Percentiles rank a stretch among this genome's conserved stretches.
These are phyloP conservation scores for Nemopilema nomurai DNA, from an alignment of 30 jellyfish, hydroid and myxozoan species.

Conservation along the genomic window DNA sequence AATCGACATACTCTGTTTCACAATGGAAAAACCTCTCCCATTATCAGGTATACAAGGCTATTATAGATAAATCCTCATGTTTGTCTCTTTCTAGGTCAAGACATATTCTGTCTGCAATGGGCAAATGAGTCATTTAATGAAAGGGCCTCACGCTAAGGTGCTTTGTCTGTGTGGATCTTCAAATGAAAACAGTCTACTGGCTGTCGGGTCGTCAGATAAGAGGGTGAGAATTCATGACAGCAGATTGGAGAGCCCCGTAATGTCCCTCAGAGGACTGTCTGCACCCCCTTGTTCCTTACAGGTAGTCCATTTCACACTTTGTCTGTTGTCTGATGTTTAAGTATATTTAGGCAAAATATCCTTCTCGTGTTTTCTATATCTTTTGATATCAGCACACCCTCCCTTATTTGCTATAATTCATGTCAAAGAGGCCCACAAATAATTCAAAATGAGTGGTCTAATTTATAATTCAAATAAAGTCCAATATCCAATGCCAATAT, in stretches of 20 bases:
- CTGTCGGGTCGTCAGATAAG: slow-evolving; percentile 78
- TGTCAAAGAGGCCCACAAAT: no score
- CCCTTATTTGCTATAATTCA: no score
- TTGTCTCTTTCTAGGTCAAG: slow-evolving; percentile 64
- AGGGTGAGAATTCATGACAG: slow-evolving; percentile 62
- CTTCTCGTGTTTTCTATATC: no score
- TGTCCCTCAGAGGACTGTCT: slow-evolving; percentile 26
- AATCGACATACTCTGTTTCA: no score
- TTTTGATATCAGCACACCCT: no score
- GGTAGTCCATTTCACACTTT: slow-evolving; percentile 21
- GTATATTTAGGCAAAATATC: no score
- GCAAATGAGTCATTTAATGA: slow-evolving; percentile 8
- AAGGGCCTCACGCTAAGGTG: slow-evolving; percentile 66
- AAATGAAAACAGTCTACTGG: slow-evolving; percentile 5
- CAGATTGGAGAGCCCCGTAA: slow-evolving; percentile 9
- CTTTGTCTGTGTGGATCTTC: slow-evolving; percentile 34
- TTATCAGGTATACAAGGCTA: no score
- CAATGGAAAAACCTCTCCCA: no score
- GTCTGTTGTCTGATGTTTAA: neutral
- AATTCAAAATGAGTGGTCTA: no score
- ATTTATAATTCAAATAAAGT: no score
- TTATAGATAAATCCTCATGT: no score
- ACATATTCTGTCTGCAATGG: slow-evolving; percentile 34
- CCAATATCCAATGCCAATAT: no score
- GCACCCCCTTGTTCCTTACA: slow-evolving; percentile 66